Evolutionary conservation across 2,888 invertebrate genomes (phyloP).

Genomic region (Melitaea athalia): DNA sequence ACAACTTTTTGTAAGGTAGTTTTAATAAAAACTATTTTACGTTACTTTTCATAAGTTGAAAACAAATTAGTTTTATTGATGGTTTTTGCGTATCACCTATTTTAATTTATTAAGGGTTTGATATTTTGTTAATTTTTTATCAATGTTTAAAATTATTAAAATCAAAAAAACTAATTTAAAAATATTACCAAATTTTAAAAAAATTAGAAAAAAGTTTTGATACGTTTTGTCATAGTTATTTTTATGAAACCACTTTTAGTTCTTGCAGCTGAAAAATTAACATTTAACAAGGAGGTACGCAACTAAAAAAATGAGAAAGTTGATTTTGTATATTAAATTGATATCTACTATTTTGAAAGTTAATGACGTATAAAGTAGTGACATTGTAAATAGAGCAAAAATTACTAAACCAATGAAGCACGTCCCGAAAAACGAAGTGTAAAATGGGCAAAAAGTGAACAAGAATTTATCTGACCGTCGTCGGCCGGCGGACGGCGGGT

Average conservation of each 20-base stretch:
- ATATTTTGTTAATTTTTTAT: too few relatives aligned
- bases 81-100: too few relatives aligned
- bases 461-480: slow-evolving; percentile 62
- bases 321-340: background rate
- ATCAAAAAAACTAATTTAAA: background rate
- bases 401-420: slow-evolving; percentile 26
- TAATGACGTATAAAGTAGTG: background rate
- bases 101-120: too few relatives aligned
- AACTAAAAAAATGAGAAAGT: slow-evolving; percentile 1
- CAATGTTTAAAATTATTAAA: too few relatives aligned
- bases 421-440: slow-evolving; percentile 36
- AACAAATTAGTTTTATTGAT: too few relatives aligned
- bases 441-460: slow-evolving; percentile 54
- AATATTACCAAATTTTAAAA: background rate
- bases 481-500: slow-evolving; percentile 44
- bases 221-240: background rate
- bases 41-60: too few relatives aligned
- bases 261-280: background rate
- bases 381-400: slow-evolving; percentile 12
- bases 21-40: too few relatives aligned
- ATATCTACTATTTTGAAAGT: background rate
- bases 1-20: too few relatives aligned
- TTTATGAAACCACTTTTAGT: background rate
- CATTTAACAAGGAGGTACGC: background rate
- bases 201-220: background rate